These are phyloP conservation scores for Malurus alboscapulatus DNA, from an alignment of 2,113 vertebrate genomes.

Conservation along the genomic window DNA sequence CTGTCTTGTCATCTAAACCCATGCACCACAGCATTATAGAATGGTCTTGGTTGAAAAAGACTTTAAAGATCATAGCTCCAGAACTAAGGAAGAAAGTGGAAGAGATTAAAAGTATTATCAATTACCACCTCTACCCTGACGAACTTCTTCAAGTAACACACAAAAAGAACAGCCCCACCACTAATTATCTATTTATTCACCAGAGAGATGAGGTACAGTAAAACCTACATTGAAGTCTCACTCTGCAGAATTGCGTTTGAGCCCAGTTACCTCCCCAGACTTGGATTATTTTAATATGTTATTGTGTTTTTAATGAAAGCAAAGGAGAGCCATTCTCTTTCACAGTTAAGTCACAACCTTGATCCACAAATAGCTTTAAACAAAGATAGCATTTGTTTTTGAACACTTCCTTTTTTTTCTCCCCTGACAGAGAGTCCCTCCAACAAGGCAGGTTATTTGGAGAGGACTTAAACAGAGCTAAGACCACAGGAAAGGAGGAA, in stretches of 20 bases:
- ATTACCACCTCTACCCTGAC: not conserved
- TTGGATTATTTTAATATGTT: not conserved
- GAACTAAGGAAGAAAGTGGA: not conserved
- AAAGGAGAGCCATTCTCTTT: not conserved
- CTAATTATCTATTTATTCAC: not conserved
- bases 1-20: not conserved
- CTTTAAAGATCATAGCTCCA: not conserved
- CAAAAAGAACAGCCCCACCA: not conserved
- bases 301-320: not conserved
- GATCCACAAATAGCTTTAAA: conserved; percentile 31
- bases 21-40: not conserved
- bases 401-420: not conserved
- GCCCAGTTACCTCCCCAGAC: not conserved
- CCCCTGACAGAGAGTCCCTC: not conserved
- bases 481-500: not conserved
- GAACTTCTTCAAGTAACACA: not conserved
- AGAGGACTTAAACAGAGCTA: not conserved
- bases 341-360: conserved; percentile 25
- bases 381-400: not conserved
- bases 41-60: not conserved
- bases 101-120: not conserved
- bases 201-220: not conserved
- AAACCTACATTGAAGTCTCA: not conserved
- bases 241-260: not conserved
- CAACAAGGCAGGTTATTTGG: not conserved